Percentiles rank a stretch among this genome's conserved stretches.
Conservation (phyloP, 2,888 invertebrate species). For the Morpho achilles region DNA sequence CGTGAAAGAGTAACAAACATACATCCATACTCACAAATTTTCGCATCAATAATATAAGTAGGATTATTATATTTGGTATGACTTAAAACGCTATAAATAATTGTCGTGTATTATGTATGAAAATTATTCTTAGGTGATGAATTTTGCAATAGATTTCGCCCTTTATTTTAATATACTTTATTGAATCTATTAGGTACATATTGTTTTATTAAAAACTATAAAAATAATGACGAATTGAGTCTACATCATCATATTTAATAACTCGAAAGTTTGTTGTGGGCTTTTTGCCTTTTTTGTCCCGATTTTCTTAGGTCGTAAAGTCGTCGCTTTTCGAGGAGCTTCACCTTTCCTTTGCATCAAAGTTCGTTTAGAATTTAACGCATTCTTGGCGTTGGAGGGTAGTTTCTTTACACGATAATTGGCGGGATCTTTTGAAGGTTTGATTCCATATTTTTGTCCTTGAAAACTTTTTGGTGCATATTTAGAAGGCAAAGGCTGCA, state of each 20-base stretch:
- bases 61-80: no score
- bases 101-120: no score
- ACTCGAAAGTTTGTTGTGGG: background rate
- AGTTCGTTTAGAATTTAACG: conserved; percentile 28
- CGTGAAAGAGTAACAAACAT: no score
- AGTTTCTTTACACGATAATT: conserved; percentile 23
- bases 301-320: conserved; percentile 34
- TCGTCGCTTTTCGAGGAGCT: conserved; percentile 38
- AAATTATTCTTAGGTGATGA: no score
- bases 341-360: conserved; percentile 34
- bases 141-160: no score
- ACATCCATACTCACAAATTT: no score
- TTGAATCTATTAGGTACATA: no score
- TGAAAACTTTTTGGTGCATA: conserved; percentile 38
- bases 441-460: conserved; percentile 29
- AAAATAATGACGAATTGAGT: no score
- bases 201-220: no score
- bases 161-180: no score
- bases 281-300: conserved; percentile 24
- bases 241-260: background rate
- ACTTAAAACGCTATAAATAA: no score
- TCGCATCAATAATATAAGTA: no score
- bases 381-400: conserved; percentile 30
- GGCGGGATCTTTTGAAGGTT: conserved; percentile 24
- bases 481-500: conserved; percentile 33